phyloP scores from a whole-genome alignment of 2,113 vertebrate genomes.

The Engraulis encrasicolus region DNA sequence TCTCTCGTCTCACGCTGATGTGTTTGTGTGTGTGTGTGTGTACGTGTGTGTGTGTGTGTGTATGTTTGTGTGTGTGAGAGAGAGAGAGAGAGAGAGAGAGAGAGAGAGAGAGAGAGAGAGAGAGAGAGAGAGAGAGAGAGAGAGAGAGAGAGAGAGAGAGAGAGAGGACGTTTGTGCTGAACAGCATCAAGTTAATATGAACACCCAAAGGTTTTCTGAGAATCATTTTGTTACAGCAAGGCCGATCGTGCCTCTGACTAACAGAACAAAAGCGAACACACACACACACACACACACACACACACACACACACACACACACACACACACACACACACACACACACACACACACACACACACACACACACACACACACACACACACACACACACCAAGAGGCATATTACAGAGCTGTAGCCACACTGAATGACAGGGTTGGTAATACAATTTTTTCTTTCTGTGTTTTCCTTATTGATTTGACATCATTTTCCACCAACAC shows the following conservation, averaged over 20 bases:
- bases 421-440: background rate
- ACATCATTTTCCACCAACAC: background rate
- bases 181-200: background rate
- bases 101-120: too few relatives aligned
- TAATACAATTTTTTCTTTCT: background rate
- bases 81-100: too few relatives aligned
- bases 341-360: too few relatives aligned
- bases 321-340: too few relatives aligned
- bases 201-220: background rate
- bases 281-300: too few relatives aligned
- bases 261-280: too few relatives aligned
- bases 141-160: slow-evolving; percentile 38
- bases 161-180: background rate
- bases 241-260: background rate
- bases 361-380: too few relatives aligned
- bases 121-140: too few relatives aligned
- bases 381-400: too few relatives aligned
- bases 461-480: slow-evolving; percentile 5
- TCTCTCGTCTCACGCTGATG: slow-evolving; percentile 29
- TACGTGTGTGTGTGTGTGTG: too few relatives aligned
- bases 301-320: too few relatives aligned
- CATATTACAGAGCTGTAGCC: background rate
- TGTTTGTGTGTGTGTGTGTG: slow-evolving; percentile 29
- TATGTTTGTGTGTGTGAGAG: too few relatives aligned
- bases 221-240: background rate